phyloP scores from a whole-genome alignment of 2,888 invertebrate genomes.

The Ceraclea dissimilis region DNA sequence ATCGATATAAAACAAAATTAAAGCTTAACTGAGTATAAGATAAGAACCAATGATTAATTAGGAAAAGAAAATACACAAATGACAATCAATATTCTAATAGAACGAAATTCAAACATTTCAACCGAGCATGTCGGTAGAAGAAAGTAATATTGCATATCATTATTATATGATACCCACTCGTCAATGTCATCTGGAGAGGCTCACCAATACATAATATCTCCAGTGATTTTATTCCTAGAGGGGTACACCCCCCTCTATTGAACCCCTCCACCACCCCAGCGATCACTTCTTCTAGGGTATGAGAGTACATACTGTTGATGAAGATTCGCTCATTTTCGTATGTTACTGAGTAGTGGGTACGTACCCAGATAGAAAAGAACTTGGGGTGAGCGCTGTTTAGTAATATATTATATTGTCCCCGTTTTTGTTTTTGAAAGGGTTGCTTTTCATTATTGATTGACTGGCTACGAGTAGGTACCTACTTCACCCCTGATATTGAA shows the following conservation, averaged over 20 bases:
- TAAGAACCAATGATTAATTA: too few relatives aligned
- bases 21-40: too few relatives aligned
- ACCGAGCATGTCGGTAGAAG: too few relatives aligned
- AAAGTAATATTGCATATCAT: too few relatives aligned
- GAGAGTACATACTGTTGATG: too few relatives aligned
- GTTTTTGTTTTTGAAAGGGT: conserved; percentile 2
- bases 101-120: too few relatives aligned
- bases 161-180: not conserved
- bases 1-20: too few relatives aligned
- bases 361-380: not conserved
- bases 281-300: not conserved
- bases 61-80: too few relatives aligned
- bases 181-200: not conserved
- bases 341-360: not conserved
- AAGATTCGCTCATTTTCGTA: not conserved
- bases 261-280: not conserved
- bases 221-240: not conserved
- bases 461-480: not conserved
- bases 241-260: not conserved
- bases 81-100: too few relatives aligned
- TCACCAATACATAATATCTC: not conserved
- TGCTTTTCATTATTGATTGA: not conserved
- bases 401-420: not conserved
- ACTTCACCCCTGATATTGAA: not conserved
- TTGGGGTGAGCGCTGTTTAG: not conserved